These are phyloP conservation scores for Sialis fuliginosa DNA, from an alignment of 2,888 invertebrate genomes.

Conservation along the genomic window DNA sequence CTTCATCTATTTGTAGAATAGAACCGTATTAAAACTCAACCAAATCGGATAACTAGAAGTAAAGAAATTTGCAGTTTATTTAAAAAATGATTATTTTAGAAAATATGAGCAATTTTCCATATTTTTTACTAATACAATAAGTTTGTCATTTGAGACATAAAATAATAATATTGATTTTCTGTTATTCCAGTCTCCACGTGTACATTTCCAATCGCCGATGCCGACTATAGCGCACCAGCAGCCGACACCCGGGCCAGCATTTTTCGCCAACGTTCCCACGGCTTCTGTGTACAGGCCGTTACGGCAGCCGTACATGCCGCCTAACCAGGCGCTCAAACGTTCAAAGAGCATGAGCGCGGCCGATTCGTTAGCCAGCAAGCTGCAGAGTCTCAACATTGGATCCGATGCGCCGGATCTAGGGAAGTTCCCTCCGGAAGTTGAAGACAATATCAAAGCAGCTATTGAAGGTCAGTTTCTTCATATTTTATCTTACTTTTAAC, in stretches of 20 bases:
- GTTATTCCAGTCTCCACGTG: constrained; percentile 32
- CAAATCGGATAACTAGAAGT: no score
- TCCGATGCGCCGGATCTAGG: constrained; percentile 61
- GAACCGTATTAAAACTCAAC: no score
- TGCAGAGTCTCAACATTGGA: constrained; percentile 41
- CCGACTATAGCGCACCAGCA: constrained; percentile 22
- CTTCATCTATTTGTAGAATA: no score
- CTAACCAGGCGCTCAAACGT: constrained; percentile 40
- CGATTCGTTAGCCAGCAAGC: constrained; percentile 50
- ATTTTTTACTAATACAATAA: no score
- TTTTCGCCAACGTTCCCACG: constrained; percentile 29
- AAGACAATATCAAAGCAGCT: constrained; percentile 55
- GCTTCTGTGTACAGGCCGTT: constrained; percentile 23
- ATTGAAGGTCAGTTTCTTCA: constrained; percentile 35
- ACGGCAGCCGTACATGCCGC: constrained; percentile 15
- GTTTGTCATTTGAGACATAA: no score
- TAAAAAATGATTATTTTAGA: no score
- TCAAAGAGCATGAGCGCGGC: constrained; percentile 69
- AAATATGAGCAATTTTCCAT: no score
- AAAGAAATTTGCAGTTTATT: no score
- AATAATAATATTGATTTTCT: no score
- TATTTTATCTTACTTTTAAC: background rate
- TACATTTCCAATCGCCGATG: constrained; percentile 35
- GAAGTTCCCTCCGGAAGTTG: constrained; percentile 54
- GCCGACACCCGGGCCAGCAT: constrained; percentile 21